These are phyloP conservation scores for Nothoprocta perdicaria DNA, from an alignment of 2,113 vertebrate species.

Conservation along the genomic window DNA sequence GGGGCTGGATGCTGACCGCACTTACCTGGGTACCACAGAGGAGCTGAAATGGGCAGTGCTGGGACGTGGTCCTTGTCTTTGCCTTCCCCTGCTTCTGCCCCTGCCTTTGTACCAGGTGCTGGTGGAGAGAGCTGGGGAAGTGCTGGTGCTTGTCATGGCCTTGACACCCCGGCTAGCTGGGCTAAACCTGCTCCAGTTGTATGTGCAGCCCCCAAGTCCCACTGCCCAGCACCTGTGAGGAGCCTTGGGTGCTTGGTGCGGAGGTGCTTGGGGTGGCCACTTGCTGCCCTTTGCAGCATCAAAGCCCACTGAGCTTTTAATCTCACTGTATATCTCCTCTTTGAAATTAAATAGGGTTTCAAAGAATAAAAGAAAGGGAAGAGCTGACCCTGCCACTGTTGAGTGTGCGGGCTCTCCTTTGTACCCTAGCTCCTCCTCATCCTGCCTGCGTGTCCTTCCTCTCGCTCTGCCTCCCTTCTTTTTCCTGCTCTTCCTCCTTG, in stretches of 20 bases:
- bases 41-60: not conserved
- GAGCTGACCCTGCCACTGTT: not conserved
- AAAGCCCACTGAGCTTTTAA: not conserved
- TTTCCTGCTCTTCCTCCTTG: not conserved
- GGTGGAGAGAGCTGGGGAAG: not conserved
- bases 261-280: not conserved
- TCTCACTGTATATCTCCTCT: not conserved
- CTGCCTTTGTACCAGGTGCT: not conserved
- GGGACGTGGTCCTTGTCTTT: not conserved
- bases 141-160: not conserved
- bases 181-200: not conserved
- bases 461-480: not conserved
- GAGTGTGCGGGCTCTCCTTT: not conserved
- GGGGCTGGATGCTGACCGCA: not conserved
- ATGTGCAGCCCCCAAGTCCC: accelerated
- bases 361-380: not conserved
- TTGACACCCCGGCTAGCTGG: accelerated
- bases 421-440: not conserved
- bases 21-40: not conserved
- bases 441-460: not conserved
- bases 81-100: not conserved
- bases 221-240: not conserved
- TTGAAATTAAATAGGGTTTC: not conserved
- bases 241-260: accelerated
- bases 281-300: not conserved